Evolutionary conservation across 2,888 invertebrate species (phyloP).

Genomic region (Amphipoea lucens): DNA sequence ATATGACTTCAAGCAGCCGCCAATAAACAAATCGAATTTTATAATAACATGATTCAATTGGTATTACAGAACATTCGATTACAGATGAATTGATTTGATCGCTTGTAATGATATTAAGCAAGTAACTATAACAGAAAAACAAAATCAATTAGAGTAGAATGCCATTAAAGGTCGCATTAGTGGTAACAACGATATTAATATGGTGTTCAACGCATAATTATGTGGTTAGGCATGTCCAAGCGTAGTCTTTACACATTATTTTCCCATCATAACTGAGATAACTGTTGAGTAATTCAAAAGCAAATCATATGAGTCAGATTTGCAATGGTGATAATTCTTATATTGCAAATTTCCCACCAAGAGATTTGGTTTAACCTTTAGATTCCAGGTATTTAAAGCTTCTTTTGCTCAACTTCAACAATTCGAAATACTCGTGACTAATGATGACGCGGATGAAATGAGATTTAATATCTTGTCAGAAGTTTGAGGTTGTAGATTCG

Average conservation of each 20-base stretch:
- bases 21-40: slow-evolving; percentile 3
- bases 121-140: slow-evolving; percentile 17
- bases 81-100: slow-evolving; percentile 25
- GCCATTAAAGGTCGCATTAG: slow-evolving; percentile 66
- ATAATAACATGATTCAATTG: slow-evolving; percentile 5
- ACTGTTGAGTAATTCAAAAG: slow-evolving; percentile 70
- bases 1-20: not conserved
- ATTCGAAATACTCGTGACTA: slow-evolving; percentile 1
- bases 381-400: slow-evolving; percentile 11
- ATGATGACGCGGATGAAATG: not conserved
- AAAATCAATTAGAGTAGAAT: slow-evolving; percentile 53
- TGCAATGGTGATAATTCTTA: slow-evolving; percentile 36
- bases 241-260: slow-evolving; percentile 59
- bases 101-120: slow-evolving; percentile 16
- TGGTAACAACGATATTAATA: slow-evolving; percentile 53
- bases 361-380: slow-evolving; percentile 31
- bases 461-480: not conserved
- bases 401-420: not conserved
- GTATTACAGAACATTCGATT: slow-evolving; percentile 19
- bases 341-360: slow-evolving; percentile 63
- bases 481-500: not conserved
- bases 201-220: slow-evolving; percentile 68
- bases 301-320: slow-evolving; percentile 67
- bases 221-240: slow-evolving; percentile 62
- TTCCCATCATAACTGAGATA: slow-evolving; percentile 64